A percentile compares a stretch with the other conserved stretches of the same genome.
phyloP scores from a whole-genome alignment of 2,888 invertebrate genomes.

The Hedychridium roseum region DNA sequence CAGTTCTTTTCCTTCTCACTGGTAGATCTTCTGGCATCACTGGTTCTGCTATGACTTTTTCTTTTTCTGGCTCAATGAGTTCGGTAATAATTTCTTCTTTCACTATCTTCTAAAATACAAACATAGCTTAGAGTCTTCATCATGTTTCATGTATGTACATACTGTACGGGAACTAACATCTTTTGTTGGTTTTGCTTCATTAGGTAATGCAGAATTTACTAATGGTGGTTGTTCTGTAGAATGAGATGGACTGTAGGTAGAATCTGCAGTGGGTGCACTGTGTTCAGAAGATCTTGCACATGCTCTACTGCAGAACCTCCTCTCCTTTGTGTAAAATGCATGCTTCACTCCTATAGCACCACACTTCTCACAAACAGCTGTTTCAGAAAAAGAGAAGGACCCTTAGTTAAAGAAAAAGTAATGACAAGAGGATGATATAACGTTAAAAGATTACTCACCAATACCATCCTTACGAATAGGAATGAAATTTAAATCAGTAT shows the following conservation, averaged over 20 bases:
- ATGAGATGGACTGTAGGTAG: conserved; percentile 59
- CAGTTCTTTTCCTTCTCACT: conserved; percentile 67
- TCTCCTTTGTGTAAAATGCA: conserved; percentile 84
- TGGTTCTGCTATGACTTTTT: conserved; percentile 48
- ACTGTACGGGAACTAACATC: conserved; percentile 35
- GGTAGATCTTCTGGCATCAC: conserved; percentile 61
- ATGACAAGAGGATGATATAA: conserved; percentile 21
- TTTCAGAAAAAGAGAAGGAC: background rate
- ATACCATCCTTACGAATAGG: conserved; percentile 90
- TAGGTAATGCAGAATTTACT: conserved; percentile 42
- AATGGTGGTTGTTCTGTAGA: conserved; percentile 41
- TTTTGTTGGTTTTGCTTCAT: conserved; percentile 40
- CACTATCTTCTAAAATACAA: conserved; percentile 28
- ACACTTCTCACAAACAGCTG: conserved; percentile 85
- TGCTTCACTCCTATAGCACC: conserved; percentile 86
- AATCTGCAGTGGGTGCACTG: conserved; percentile 44
- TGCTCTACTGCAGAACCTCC: conserved; percentile 82
- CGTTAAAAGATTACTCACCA: conserved; percentile 69
- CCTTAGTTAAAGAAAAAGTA: too few relatives aligned
- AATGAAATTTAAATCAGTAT: conserved; percentile 84
- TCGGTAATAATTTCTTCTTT: conserved; percentile 43
- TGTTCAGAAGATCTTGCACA: conserved; percentile 71
- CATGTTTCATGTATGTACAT: background rate
- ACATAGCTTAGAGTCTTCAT: background rate
- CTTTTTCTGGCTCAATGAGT: conserved; percentile 35